These are phyloP conservation scores for Biston stratarius DNA, from an alignment of 2,888 invertebrate species.

Conservation along the genomic window DNA sequence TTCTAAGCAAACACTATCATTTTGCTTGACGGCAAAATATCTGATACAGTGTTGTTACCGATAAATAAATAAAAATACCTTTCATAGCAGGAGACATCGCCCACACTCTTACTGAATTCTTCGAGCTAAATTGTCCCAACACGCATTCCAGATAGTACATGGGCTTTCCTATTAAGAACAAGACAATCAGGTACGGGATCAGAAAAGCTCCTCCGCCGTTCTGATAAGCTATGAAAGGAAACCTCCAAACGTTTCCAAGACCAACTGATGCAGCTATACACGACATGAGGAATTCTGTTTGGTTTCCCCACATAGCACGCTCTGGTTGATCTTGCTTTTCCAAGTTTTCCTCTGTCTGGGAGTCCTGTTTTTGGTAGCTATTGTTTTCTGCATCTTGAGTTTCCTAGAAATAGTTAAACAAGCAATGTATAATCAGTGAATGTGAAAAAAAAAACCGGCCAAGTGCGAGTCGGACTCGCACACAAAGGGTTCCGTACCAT, in stretches of 20 bases:
- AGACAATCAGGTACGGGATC: slow-evolving; percentile 85
- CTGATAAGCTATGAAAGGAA: slow-evolving; percentile 76
- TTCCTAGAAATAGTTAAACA: not conserved
- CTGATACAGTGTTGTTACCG: too few species aligned
- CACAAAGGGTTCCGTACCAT: too few species aligned
- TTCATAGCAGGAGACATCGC: slow-evolving; percentile 87
- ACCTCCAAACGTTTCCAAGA: slow-evolving; percentile 87
- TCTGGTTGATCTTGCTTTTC: slow-evolving; percentile 17
- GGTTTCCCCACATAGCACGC: slow-evolving; percentile 78
- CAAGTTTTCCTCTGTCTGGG: not conserved
- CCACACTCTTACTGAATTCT: slow-evolving; percentile 89
- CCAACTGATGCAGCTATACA: slow-evolving; percentile 88
- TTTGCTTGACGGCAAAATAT: too few species aligned
- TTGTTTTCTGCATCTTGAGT: slow-evolving; percentile 2
- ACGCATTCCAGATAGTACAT: slow-evolving; percentile 91
- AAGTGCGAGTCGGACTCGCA: too few species aligned
- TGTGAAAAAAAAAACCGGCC: too few species aligned
- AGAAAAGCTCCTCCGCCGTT: slow-evolving; percentile 73
- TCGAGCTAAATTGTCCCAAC: slow-evolving; percentile 90
- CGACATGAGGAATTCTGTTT: slow-evolving; percentile 87
- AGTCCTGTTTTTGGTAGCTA: not conserved
- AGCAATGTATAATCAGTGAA: not conserved
- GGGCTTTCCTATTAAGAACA: slow-evolving; percentile 88
- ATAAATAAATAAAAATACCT: too few species aligned
- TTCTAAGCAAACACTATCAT: too few species aligned